A percentile compares a stretch with the other conserved stretches of the same genome.
Conservation (phyloP, 2,888 invertebrate species). For the Caenorhabditis zanzibari region DNA sequence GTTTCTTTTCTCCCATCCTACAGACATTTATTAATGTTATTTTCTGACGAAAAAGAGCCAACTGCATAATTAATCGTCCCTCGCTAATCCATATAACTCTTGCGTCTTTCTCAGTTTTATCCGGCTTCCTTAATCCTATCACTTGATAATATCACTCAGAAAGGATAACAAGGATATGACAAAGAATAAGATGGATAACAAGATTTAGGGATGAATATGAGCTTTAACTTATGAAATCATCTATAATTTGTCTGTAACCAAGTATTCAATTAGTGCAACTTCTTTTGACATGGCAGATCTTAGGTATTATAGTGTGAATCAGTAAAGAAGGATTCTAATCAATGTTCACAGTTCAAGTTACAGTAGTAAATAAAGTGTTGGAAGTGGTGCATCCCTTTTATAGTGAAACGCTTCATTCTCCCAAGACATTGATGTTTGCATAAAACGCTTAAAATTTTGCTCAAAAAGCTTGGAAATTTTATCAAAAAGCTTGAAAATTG, state of each 20-base stretch:
- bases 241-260: not conserved
- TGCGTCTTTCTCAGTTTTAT: conserved; percentile 33
- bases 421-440: too few species aligned
- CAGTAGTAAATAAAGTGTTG: too few species aligned
- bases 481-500: too few species aligned
- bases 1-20: conserved; percentile 11
- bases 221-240: conserved; percentile 49
- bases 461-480: too few species aligned
- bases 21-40: conserved; percentile 36
- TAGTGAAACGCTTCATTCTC: too few species aligned
- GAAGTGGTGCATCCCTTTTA: too few species aligned
- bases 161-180: conserved; percentile 16
- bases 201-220: conserved; percentile 28
- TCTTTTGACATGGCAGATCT: not conserved
- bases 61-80: conserved; percentile 40
- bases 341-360: too few species aligned
- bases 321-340: too few species aligned
- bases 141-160: conserved; percentile 46
- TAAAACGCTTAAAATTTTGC: too few species aligned
- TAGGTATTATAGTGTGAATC: not conserved
- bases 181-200: conserved; percentile 35
- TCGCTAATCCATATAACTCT: conserved; percentile 7
- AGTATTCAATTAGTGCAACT: not conserved
- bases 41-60: conserved; percentile 15
- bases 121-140: conserved; percentile 58